These are phyloP conservation scores for Orientallactaga sibirica DNA, from an alignment of 2,797 vertebrate genomes.

Conservation along the genomic window DNA sequence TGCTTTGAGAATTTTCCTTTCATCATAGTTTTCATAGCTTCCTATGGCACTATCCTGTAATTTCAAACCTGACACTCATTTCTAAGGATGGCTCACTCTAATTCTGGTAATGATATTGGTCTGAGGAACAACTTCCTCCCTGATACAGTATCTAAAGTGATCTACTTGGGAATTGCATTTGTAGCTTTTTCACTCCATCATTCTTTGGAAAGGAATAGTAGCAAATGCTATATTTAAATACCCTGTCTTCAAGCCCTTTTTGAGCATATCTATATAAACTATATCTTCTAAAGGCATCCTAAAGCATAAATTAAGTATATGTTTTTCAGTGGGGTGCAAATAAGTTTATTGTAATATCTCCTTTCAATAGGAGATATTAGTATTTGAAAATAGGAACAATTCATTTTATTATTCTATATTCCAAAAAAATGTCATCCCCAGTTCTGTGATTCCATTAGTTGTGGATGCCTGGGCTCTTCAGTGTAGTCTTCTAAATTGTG, in stretches of 20 bases:
- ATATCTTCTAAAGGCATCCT: background rate
- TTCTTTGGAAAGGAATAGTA: background rate
- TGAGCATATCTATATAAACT: too few species aligned
- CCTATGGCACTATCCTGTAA: constrained; percentile 15
- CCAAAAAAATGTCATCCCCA: background rate
- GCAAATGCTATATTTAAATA: background rate
- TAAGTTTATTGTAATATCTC: constrained; percentile 7
- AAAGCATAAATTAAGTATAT: background rate
- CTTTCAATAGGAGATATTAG: background rate
- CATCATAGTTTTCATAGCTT: constrained; percentile 52
- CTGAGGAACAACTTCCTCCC: constrained; percentile 26
- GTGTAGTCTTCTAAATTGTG: background rate
- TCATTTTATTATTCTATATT: background rate
- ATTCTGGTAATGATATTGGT: background rate
- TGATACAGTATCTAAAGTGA: background rate
- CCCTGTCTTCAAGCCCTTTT: background rate
- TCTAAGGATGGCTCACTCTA: constrained; percentile 3
- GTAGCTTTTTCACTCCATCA: background rate
- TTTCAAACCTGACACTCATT: constrained; percentile 41
- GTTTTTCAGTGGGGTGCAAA: constrained; percentile 3
- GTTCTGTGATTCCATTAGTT: background rate
- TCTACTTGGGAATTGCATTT: constrained; percentile 5
- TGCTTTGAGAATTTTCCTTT: background rate
- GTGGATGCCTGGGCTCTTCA: background rate
- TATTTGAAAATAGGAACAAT: constrained; percentile 12